phyloP scores from a whole-genome alignment of 1,140 invertebrate genomes.

The Eufriesea mexicana region DNA sequence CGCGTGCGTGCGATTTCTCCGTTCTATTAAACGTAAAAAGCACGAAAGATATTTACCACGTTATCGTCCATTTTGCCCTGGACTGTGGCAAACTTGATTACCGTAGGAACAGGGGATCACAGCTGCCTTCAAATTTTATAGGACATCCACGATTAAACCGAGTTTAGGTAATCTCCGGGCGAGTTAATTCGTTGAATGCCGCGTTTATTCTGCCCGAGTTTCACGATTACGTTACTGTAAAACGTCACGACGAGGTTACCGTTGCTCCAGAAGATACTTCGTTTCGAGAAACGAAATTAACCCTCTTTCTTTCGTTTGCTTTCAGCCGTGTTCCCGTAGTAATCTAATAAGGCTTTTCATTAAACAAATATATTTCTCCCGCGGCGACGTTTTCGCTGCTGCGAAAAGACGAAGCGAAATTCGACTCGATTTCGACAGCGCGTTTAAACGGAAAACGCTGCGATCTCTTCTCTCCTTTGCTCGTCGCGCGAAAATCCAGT shows the following conservation, averaged over 20 bases:
- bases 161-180: constrained; percentile 24
- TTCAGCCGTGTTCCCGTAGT: not conserved
- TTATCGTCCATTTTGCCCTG: not conserved
- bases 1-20: not conserved
- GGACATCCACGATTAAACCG: constrained; percentile 34
- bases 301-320: not conserved
- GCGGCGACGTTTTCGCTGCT: no score
- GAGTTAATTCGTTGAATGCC: constrained; percentile 48
- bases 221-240: constrained; percentile 37
- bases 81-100: not conserved
- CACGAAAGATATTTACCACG: not conserved
- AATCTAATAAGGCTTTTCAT: not conserved
- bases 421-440: no score
- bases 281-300: constrained; percentile 45
- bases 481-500: no score
- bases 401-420: no score
- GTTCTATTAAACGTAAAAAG: not conserved
- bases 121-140: constrained; percentile 27
- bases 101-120: not conserved
- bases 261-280: constrained; percentile 31
- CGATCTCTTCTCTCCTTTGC: no score
- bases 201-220: constrained; percentile 37
- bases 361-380: not conserved
- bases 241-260: constrained; percentile 8
- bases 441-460: no score